phyloP scores from a whole-genome alignment of 1,140 invertebrate genomes.

The Listronotus oregonensis region DNA sequence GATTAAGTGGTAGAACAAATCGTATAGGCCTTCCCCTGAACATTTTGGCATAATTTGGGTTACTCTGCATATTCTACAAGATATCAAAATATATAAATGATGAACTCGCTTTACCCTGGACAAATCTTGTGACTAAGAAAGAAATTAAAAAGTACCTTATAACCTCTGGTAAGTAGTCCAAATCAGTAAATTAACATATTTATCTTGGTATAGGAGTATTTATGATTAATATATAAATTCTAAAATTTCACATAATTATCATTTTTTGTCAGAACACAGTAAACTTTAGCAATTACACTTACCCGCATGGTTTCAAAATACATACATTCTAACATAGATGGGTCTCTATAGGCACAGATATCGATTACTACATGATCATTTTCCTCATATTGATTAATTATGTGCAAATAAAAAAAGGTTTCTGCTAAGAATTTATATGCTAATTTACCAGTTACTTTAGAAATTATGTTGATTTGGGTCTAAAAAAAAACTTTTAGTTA shows the following conservation, averaged over 20 bases:
- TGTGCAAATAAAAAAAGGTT: conserved; percentile 84
- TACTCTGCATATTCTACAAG: conserved; percentile 71
- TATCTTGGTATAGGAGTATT: too few relatives aligned
- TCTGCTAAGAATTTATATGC: conserved; percentile 69
- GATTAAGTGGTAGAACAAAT: conserved; percentile 67
- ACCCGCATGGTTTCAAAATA: conserved; percentile 80
- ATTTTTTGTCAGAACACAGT: too few relatives aligned
- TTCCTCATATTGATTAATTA: conserved; percentile 85
- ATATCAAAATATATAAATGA: conserved; percentile 29
- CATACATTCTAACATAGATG: conserved; percentile 84
- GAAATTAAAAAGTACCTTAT: too few relatives aligned
- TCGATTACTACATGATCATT: conserved; percentile 76
- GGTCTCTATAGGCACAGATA: conserved; percentile 81
- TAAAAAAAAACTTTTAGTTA: conserved; percentile 57
- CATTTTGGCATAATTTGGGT: conserved; percentile 78
- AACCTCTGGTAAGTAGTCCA: too few relatives aligned
- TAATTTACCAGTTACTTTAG: conserved; percentile 65
- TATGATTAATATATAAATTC: too few relatives aligned
- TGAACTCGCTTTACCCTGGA: too few relatives aligned
- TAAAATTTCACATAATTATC: too few relatives aligned
- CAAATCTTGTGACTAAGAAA: too few relatives aligned
- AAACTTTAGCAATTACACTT: too few relatives aligned
- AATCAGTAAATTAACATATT: too few relatives aligned
- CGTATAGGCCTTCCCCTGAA: conserved; percentile 77
- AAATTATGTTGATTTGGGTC: conserved; percentile 77